phyloP scores from a whole-genome alignment of 2,888 invertebrate genomes.

The Diploptera punctata region DNA sequence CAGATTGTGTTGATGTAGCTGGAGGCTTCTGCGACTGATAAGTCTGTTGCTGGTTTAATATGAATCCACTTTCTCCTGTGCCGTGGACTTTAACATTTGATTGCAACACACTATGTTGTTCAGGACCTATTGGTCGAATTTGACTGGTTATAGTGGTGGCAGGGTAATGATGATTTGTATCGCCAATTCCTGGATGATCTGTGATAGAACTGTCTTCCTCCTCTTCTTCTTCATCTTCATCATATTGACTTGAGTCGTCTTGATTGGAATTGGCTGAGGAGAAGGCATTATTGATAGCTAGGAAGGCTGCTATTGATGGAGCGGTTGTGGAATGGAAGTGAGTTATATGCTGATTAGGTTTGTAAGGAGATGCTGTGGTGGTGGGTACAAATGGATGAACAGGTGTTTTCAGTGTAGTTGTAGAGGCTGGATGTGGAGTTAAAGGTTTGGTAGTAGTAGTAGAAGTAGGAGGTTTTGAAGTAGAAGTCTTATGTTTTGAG shows the following conservation, averaged over 20 bases:
- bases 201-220: not conserved
- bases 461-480: constrained; percentile 14
- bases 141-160: constrained; percentile 30
- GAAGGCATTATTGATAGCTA: constrained; percentile 24
- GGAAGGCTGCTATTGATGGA: constrained; percentile 16
- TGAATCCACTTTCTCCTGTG: constrained; percentile 17
- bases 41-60: not conserved
- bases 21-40: not conserved
- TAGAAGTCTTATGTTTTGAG: constrained; percentile 1
- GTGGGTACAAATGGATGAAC: constrained; percentile 19
- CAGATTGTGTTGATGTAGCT: not conserved
- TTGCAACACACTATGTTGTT: not conserved
- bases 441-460: not conserved
- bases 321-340: constrained; percentile 28
- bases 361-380: constrained; percentile 20
- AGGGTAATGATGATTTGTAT: constrained; percentile 21
- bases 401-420: constrained; percentile 18
- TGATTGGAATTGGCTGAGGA: constrained; percentile 12
- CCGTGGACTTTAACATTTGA: constrained; percentile 18
- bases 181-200: not conserved
- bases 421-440: constrained; percentile 1
- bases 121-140: not conserved
- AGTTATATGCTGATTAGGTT: constrained; percentile 1
- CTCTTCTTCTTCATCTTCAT: constrained; percentile 8
- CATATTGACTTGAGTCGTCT: constrained; percentile 11